These are phyloP conservation scores for Spilogale gracilis DNA, from an alignment of 2,113 vertebrate genomes.

Conservation along the genomic window DNA sequence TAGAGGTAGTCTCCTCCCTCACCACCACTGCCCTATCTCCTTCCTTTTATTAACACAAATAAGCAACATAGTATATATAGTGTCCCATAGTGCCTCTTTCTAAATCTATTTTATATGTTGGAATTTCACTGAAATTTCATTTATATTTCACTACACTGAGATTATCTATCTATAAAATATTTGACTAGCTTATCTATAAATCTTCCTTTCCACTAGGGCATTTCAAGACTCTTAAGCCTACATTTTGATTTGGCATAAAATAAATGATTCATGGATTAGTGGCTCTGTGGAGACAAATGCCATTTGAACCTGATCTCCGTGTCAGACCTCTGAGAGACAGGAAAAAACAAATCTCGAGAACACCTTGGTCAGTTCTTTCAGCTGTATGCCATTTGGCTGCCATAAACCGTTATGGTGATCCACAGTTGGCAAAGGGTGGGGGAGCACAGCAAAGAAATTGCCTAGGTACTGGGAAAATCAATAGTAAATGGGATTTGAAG, in stretches of 20 bases:
- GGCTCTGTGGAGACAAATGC: background rate
- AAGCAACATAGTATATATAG: background rate
- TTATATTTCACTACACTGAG: background rate
- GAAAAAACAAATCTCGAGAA: background rate
- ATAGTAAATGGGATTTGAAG: background rate
- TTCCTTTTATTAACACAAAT: background rate
- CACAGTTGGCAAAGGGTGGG: background rate
- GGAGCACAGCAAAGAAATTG: no score
- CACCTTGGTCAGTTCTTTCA: background rate
- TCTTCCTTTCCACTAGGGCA: background rate
- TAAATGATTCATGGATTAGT: background rate
- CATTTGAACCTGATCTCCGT: background rate
- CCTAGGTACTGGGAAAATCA: background rate
- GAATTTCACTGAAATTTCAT: background rate
- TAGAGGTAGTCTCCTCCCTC: background rate
- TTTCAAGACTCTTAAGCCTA: background rate
- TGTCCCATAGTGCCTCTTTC: background rate
- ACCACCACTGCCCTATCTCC: background rate
- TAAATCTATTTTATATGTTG: background rate
- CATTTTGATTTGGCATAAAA: background rate
- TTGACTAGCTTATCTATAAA: background rate
- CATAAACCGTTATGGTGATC: background rate
- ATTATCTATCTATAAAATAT: background rate
- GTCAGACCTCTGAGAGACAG: background rate
- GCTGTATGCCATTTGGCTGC: background rate